phyloP scores from a whole-genome alignment of 2,888 invertebrate species.

The Tupiocoris notatus region DNA sequence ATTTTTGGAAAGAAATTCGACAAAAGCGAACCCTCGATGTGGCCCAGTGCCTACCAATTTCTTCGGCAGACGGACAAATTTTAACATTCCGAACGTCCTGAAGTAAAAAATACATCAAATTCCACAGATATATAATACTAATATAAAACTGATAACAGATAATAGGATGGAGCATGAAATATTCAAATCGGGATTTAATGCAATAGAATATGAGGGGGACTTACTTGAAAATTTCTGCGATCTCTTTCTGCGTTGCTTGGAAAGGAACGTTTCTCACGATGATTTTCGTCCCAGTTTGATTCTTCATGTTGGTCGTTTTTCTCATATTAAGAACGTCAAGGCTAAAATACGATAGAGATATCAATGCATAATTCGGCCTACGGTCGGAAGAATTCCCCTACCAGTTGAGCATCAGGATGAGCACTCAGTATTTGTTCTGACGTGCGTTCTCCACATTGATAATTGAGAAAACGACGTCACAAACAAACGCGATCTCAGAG shows the following conservation, averaged over 20 bases:
- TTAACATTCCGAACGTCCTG: conserved; percentile 90
- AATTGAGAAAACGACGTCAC: too few relatives aligned
- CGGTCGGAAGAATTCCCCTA: too few relatives aligned
- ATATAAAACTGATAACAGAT: not conserved
- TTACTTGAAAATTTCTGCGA: conserved; percentile 86
- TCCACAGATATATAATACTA: not conserved
- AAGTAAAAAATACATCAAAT: conserved; percentile 51
- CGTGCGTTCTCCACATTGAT: too few relatives aligned
- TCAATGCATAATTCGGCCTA: too few relatives aligned
- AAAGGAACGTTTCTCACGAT: conserved; percentile 94
- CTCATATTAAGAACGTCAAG: conserved; percentile 61
- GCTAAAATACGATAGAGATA: too few relatives aligned
- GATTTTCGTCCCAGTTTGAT: conserved; percentile 70
- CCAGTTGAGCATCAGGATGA: too few relatives aligned
- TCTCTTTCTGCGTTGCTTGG: conserved; percentile 81
- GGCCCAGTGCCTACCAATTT: conserved; percentile 77
- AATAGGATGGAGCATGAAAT: not conserved
- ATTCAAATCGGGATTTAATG: too few relatives aligned
- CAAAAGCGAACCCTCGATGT: conserved; percentile 95
- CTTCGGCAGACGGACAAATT: conserved; percentile 83
- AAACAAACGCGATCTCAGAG: too few relatives aligned
- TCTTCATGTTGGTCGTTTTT: conserved; percentile 58
- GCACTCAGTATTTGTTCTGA: too few relatives aligned
- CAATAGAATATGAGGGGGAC: too few relatives aligned
- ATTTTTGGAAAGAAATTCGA: conserved; percentile 83